Evolutionary conservation across 1,140 invertebrate genomes (phyloP).

Genomic region (Mya arenaria): DNA sequence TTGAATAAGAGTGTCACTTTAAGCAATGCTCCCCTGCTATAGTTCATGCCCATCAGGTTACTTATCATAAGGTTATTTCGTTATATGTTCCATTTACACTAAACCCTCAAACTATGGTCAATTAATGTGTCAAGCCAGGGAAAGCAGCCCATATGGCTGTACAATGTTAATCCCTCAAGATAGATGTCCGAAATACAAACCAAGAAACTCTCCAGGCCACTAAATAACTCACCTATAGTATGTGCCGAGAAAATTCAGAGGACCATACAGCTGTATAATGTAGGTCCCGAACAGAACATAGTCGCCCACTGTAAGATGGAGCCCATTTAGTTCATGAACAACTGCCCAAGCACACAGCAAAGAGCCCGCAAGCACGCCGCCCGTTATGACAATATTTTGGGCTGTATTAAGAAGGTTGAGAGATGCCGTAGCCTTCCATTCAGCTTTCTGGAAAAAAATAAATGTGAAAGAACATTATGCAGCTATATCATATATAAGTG

Average conservation of each 20-base stretch:
- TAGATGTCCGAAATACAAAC: no score
- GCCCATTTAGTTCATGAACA: slow-evolving; percentile 72
- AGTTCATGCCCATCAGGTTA: no score
- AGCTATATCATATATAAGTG: no score
- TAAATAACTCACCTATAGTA: slow-evolving; percentile 91
- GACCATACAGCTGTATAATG: slow-evolving; percentile 97
- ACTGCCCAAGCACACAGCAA: slow-evolving; percentile 92
- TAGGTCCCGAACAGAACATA: slow-evolving; percentile 97
- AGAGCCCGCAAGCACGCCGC: slow-evolving; percentile 92
- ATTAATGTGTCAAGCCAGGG: no score
- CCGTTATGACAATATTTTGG: slow-evolving; percentile 95
- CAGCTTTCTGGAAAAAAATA: slow-evolving; percentile 86
- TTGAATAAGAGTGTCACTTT: no score
- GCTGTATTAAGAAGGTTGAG: slow-evolving; percentile 93
- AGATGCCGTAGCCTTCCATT: slow-evolving; percentile 92
- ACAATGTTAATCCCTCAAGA: no score
- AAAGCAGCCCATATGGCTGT: no score
- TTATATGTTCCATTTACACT: no score
- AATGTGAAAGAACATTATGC: neutral
- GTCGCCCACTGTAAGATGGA: slow-evolving; percentile 92
- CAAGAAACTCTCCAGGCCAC: no score
- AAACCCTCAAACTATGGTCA: no score
- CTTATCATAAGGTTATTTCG: no score
- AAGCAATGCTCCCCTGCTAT: no score
- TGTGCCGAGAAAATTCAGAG: slow-evolving; percentile 98